Evolutionary conservation across 2,113 vertebrate species (phyloP).

Genomic region (Petrocephalus zakoni): DNA sequence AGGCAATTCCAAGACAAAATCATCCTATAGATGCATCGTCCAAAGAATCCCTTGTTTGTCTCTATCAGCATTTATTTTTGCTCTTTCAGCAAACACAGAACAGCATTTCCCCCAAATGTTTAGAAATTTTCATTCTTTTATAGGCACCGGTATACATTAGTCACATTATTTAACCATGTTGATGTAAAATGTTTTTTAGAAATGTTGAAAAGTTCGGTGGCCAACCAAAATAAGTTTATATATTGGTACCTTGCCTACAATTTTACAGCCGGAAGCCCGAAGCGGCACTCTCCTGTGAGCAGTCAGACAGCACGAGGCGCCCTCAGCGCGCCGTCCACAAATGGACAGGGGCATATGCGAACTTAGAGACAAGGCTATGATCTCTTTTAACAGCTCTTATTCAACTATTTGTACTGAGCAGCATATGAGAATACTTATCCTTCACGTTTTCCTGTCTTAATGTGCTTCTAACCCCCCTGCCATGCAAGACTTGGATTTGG

Average conservation of each 20-base stretch:
- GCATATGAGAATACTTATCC: slow-evolving; percentile 40
- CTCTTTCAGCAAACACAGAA: not conserved
- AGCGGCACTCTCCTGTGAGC: not conserved
- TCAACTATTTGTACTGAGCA: slow-evolving; percentile 22
- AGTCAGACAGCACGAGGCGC: not conserved
- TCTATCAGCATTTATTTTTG: not conserved
- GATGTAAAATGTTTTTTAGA: not conserved
- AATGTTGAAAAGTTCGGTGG: not conserved
- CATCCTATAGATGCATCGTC: not conserved
- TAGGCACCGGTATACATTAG: not conserved
- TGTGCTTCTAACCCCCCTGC: slow-evolving; percentile 28
- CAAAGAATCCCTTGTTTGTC: not conserved
- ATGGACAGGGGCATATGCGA: slow-evolving; percentile 1
- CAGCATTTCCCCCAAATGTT: not conserved
- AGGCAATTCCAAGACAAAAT: not conserved
- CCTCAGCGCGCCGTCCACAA: not conserved
- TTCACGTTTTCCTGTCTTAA: slow-evolving; percentile 46
- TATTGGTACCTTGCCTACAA: not conserved
- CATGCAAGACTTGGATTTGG: slow-evolving; percentile 51
- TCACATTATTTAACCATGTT: not conserved
- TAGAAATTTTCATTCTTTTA: not conserved
- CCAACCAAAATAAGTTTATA: not conserved
- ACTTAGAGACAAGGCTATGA: not conserved
- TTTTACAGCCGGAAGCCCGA: slow-evolving; percentile 34
- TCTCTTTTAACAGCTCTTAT: not conserved